A percentile compares a stretch with the other conserved stretches of the same genome.
phyloP scores from a whole-genome alignment of 2,113 vertebrate species.

The Micromys minutus region DNA sequence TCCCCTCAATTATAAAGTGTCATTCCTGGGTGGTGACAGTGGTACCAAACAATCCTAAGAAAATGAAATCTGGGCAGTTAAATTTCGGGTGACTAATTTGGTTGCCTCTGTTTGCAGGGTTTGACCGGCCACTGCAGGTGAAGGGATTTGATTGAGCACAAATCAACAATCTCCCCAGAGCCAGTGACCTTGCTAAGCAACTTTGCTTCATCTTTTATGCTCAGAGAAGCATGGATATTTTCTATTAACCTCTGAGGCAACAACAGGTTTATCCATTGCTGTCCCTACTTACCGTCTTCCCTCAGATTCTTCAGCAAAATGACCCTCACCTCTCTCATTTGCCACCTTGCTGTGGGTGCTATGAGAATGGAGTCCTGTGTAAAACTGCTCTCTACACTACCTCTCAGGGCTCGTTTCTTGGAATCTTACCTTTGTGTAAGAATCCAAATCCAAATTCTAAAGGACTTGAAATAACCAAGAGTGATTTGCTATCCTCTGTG shows the following conservation, averaged over 20 bases:
- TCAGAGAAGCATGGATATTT: conserved; percentile 70
- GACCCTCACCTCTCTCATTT: background rate
- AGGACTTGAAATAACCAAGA: background rate
- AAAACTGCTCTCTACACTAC: background rate
- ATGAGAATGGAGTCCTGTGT: background rate
- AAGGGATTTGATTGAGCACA: conserved; percentile 57
- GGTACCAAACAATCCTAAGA: conserved; percentile 58
- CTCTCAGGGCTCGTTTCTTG: background rate
- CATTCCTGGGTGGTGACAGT: conserved; percentile 51
- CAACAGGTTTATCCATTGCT: conserved; percentile 63
- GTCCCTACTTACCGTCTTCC: conserved; percentile 5
- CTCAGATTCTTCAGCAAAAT: conserved; percentile 26
- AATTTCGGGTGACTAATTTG: conserved; percentile 64
- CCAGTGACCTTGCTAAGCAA: conserved; percentile 71
- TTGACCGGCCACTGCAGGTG: conserved; percentile 61
- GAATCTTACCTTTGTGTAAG: conserved; percentile 1
- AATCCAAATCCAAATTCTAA: conserved; percentile 35
- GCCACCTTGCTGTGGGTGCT: background rate
- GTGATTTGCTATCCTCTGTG: background rate
- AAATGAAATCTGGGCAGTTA: conserved; percentile 54
- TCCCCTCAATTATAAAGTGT: conserved; percentile 63
- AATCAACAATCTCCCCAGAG: conserved; percentile 65
- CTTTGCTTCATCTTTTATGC: conserved; percentile 65
- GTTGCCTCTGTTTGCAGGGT: conserved; percentile 61
- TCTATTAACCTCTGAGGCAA: conserved; percentile 74